These are phyloP conservation scores for Smutsia gigantea DNA, from an alignment of 2,797 vertebrate genomes.

Conservation along the genomic window DNA sequence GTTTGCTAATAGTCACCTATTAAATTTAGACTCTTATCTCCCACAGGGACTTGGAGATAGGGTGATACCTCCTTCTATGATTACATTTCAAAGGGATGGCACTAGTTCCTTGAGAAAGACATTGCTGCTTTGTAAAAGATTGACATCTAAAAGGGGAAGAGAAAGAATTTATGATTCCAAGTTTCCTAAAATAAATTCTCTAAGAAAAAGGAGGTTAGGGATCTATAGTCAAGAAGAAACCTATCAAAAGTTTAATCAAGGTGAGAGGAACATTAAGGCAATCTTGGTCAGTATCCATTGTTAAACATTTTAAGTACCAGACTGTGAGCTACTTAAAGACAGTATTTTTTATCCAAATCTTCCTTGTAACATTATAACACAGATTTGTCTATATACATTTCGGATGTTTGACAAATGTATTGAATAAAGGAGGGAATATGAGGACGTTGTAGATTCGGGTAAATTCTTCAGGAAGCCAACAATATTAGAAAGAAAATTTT, in stretches of 20 bases:
- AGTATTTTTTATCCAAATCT: background rate
- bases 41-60: background rate
- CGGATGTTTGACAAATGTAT: background rate
- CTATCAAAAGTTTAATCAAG: background rate
- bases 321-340: background rate
- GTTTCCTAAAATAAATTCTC: background rate
- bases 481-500: slow-evolving; percentile 2
- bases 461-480: background rate
- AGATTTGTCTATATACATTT: background rate
- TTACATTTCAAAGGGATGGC: background rate
- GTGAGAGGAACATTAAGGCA: background rate
- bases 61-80: background rate
- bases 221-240: background rate
- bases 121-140: background rate
- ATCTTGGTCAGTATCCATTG: background rate
- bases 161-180: background rate
- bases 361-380: background rate
- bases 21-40: background rate
- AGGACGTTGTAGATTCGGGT: background rate
- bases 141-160: background rate
- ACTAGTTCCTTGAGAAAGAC: background rate
- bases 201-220: background rate
- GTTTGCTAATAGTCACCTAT: background rate
- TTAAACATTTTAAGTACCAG: slow-evolving; percentile 20
- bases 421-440: background rate